Evolutionary conservation across 2,113 vertebrate genomes (phyloP).

Genomic region (Excalfactoria chinensis): DNA sequence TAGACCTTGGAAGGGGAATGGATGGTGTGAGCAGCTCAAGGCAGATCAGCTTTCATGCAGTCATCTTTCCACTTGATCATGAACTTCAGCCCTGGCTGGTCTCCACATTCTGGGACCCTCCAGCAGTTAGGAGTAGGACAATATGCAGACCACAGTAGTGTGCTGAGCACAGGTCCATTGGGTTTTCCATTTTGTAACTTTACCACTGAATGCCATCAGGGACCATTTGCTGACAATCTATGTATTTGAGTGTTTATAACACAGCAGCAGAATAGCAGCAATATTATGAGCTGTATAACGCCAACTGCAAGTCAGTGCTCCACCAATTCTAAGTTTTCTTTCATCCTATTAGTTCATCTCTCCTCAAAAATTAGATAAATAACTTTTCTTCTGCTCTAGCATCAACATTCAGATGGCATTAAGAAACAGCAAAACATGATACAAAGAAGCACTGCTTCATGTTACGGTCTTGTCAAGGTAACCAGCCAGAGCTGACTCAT

Average conservation of each 20-base stretch:
- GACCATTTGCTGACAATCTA: neutral
- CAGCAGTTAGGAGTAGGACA: neutral
- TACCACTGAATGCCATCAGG: neutral
- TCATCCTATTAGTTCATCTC: neutral
- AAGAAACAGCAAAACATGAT: neutral
- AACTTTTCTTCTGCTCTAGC: neutral
- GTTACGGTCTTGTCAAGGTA: neutral
- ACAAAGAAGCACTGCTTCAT: neutral
- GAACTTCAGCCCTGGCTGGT: accelerated
- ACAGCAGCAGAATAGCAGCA: neutral
- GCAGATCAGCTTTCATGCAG: neutral
- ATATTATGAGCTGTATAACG: neutral
- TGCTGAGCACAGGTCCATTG: neutral
- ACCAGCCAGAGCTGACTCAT: neutral
- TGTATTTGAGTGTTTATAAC: neutral
- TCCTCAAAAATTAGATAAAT: neutral
- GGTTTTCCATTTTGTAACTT: neutral
- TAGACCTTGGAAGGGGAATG: neutral
- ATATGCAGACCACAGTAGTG: accelerated
- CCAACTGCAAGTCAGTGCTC: neutral
- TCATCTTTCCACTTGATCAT: accelerated
- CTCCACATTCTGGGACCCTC: neutral
- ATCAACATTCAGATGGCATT: neutral
- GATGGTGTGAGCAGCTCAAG: neutral
- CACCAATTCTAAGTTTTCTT: neutral